Base-by-base conservation (phyloP, 2,797 vertebrate genomes). In the Pangasius mekongensis region DNA sequence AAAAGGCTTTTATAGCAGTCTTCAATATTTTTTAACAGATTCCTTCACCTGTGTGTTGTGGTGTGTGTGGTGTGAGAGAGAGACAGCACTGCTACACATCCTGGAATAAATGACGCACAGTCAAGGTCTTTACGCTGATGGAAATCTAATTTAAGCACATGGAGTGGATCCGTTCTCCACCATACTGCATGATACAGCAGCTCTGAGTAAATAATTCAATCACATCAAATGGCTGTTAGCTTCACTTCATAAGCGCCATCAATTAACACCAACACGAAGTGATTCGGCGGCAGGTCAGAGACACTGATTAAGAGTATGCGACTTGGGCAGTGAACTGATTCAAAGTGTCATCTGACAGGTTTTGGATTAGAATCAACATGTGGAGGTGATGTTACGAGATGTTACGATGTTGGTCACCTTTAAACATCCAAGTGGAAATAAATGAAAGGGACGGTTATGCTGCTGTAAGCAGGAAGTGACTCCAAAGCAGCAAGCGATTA, bases 201-300 rank as follows among this genome's bases (percentile, higher is more conserved):
- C 91, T 77, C 82, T 71, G 69, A 62, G 83, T 92, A 90, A 92
- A 93, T 94, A 93, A 94, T 94, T 92, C 91, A 93, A 89, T 82
- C 88, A 88, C 91, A 94, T 92, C 91, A 93, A 92, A 92, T 90
- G 91, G 84, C 92, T 91, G 92, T 94, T 94, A 93, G 91, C 87
- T 74, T 84, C 89, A 86, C 90, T 91, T 92, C 94, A 90, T 89
- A 91, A 92, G 87, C 87, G 87, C 90, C 90, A 87, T 91, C 89
- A 92, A 95, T 95, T 93, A 95, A 90, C 86, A 87, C 89, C 89
- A 92, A 92, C 93, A 54, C 39, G 1, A 30, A 18, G 36, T 18
- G 30, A 74, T 86, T 62, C 87, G 77, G 80, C 80, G 67, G 89
- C 33, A 30, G 47, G 84, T 39, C 88, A 66, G 77, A 89, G 80